Evolutionary conservation across 2,797 vertebrate species (phyloP).

Genomic region (Pangasius djambal): DNA sequence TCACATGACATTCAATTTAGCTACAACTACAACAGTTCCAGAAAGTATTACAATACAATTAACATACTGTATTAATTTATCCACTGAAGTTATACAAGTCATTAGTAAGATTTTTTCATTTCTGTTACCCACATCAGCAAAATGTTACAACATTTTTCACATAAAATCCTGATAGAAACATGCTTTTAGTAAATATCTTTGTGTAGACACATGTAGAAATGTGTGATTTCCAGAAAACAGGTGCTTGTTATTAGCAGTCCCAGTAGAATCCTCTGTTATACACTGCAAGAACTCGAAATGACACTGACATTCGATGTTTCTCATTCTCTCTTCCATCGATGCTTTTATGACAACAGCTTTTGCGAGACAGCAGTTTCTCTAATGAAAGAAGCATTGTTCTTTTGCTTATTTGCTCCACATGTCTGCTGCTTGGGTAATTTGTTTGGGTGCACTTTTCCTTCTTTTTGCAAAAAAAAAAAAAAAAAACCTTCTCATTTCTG

Average conservation of each 20-base stretch:
- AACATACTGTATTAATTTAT: background rate
- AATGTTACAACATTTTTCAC: background rate
- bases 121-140: no score
- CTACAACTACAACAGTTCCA: background rate
- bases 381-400: background rate
- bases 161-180: background rate
- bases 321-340: background rate
- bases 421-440: constrained; percentile 8
- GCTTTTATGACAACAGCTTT: background rate
- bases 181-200: background rate
- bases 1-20: background rate
- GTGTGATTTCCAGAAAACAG: background rate
- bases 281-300: background rate
- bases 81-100: no score
- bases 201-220: no score
- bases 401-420: constrained; percentile 1
- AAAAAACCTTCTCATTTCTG: background rate
- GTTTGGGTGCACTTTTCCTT: constrained; percentile 1
- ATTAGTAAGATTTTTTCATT: no score
- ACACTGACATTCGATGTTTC: background rate
- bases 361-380: background rate
- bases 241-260: background rate
- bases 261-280: background rate
- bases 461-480: background rate
- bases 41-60: background rate